Base-by-base conservation (phyloP, 2,797 vertebrate species). In the Eulemur mongoz region DNA sequence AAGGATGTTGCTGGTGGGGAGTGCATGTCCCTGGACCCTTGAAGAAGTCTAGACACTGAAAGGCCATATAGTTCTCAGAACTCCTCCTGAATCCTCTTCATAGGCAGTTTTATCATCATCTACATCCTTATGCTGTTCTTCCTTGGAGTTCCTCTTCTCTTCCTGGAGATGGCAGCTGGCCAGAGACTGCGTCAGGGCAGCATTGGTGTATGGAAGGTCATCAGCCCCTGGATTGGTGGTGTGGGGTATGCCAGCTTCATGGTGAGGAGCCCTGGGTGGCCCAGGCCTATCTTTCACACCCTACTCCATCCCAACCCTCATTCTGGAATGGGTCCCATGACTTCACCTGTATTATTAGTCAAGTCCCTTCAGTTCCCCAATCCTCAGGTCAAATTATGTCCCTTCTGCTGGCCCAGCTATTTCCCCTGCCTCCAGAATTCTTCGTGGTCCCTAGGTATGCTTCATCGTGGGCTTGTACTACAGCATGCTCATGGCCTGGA, bases 401-500 rank as follows among this genome's bases (percentile, higher is more conserved):
- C 67, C 48, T 57, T 32, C 11, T 13, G 70, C 40, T 4, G 57
- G 48, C 50, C 59, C 5, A 0, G n/a, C 18, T 70, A 25, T 32
- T 76, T 30, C 38, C 50, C 17, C 38, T 25, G 17, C 35, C 96
- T 65, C 95, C 10, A 61, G 95, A 86, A 63, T 22, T 67, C 73
- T 43, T 12, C 30, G 0, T 54, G 86, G 38, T 43, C 93, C 10
- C 59, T 96, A 99, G 99, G 99, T 99, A 38, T 99, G 99, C 96
- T 98, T 98, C 97, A 99, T 99, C 63, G 98, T 99, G 83, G 99
- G 99, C 6, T 98, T 99, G 25, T 99, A 99, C 98, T 99, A 99
- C 97, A 99, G 99, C 8, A 98, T 99, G 20, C 99, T 99, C 97
- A 99, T 99, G 4, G 98, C 99, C 1, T 99, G 99, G 99, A 99